Evolutionary conservation across 2,888 invertebrate species (phyloP), one percentile per base, ranked within the genome.

Genomic region (Dicycla oo): DNA sequence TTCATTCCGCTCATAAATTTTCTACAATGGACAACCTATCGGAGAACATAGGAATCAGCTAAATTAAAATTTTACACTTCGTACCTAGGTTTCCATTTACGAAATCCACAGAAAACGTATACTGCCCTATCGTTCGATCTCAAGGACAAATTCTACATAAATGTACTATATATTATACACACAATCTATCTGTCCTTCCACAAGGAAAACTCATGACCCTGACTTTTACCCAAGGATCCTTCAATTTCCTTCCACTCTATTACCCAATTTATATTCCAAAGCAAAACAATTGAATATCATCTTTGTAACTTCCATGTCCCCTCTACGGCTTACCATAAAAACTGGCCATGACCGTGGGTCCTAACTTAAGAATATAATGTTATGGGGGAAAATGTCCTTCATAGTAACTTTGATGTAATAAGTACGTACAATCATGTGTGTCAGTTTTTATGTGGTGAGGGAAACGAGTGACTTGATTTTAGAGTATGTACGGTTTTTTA

Each of bases 311-410:
- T 3, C 49, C 11, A 60, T 66, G 51, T 49, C 53, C 65, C 11
- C n/a, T 53, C 49, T 0, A 53, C 20, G 23, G 18, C 34, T 47
- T 15, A 20, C 38, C 64, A 79, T 80, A 82, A 79, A 80, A 74
- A 26, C 45, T 82, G 79, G 68, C 80, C 82, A 51, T 80, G 82
- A 74, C 56, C 66, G 30, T 34, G 15, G 38, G 34, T 38, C 49
- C 72, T 51, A 34, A 76, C 56, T 23, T 57, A 51, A 0, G 30
- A 34, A 51, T 47, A 56, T 58, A 49, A 64, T 61, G 2, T 45
- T 66, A 58, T 49, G 53, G 34, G 53, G 13, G 38, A 3, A 53
- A 57, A 53, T 49, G 18, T 34, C 26, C 34, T 11, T 45, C 47
- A 43, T 57, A 62, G 30, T 61, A 65, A 66, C 49, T 65, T 56